A percentile compares a stretch with the other conserved stretches of the same genome.
Evolutionary conservation across 2,113 vertebrate species (phyloP).

Genomic region (Clarias magur): DNA sequence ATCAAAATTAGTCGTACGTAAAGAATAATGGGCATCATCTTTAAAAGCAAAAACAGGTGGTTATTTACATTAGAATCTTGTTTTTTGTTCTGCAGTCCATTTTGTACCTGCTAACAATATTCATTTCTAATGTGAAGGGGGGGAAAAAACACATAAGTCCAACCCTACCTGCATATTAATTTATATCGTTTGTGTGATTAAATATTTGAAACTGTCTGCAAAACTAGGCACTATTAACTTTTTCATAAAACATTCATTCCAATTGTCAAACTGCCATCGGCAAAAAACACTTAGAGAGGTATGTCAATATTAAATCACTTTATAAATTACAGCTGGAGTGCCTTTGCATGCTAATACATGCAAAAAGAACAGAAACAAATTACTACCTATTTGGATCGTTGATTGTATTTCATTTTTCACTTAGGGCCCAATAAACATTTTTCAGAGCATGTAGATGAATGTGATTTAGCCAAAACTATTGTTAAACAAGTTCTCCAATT

Average conservation of each 20-base stretch:
- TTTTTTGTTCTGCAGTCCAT: constrained; percentile 26
- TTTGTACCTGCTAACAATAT: constrained; percentile 39
- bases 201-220: constrained; percentile 76
- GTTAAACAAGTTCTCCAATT: constrained; percentile 47
- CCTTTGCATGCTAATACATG: constrained; percentile 71
- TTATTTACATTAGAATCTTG: constrained; percentile 30
- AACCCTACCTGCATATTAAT: constrained; percentile 65
- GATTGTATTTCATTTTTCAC: constrained; percentile 74
- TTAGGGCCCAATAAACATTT: constrained; percentile 62
- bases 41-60: constrained; percentile 9
- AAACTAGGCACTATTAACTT: constrained; percentile 65
- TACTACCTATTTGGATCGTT: constrained; percentile 71
- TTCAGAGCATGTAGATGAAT: constrained; percentile 57
- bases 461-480: constrained; percentile 44
- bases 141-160: constrained; percentile 52
- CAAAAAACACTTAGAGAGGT: constrained; percentile 71
- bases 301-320: constrained; percentile 68
- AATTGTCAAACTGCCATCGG: constrained; percentile 69
- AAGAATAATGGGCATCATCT: constrained; percentile 10
- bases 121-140: constrained; percentile 43
- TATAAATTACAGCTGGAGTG: constrained; percentile 74
- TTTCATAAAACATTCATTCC: constrained; percentile 69
- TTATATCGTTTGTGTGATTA: constrained; percentile 72
- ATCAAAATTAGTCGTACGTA: neutral
- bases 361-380: constrained; percentile 68